Evolutionary conservation across 2,797 vertebrate genomes (phyloP), one percentile per base, ranked within the genome.

Genomic region (Gymnoscopelus microlampas): DNA sequence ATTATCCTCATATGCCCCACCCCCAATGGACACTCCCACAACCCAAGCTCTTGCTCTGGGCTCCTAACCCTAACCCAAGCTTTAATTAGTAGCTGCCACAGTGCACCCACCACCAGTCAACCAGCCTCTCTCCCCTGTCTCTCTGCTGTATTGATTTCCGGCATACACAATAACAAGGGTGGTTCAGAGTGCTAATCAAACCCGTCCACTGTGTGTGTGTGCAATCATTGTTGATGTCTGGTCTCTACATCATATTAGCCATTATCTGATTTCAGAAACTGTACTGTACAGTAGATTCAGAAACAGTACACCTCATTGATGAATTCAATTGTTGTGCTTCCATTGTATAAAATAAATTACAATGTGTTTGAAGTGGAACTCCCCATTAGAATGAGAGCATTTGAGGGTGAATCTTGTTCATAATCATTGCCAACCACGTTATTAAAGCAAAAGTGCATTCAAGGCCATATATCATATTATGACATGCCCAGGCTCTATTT

Each of bases 71-170:
- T 19, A 19, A 19, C 61, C 55, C 56, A 15, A 29, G 56, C 68
- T 86, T 87, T 86, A 88, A 90, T 88, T 85, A 89, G 78, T 81
- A 81, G 84, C 78, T 79, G 55, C 50, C 24, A 48, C 44, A 19
- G 19, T 9, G 70, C 70, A 72, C 75, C 65, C 15, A 75, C 78
- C 77, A 77, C 73, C 74, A 54, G 51, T 55, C 74, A 53, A 70
- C 56, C 80, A 49, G 76, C 64, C 56, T 64, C 81, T 77, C 82
- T 15, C 47, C 15, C 47, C n/a, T 73, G 85, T 66, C 73, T 71
- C 55, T 51, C 66, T 60, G 77, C 80, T 78, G 84, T 84, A 89
- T 87, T 82, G 87, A 91, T 88, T 85, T 77, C 68, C 60, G 67
- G 71, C 73, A 15, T 70, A 66, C 71, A 86, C 63, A 79, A 77